Conservation (phyloP, 2,888 invertebrate genomes). For the Orthosia gracilis region DNA sequence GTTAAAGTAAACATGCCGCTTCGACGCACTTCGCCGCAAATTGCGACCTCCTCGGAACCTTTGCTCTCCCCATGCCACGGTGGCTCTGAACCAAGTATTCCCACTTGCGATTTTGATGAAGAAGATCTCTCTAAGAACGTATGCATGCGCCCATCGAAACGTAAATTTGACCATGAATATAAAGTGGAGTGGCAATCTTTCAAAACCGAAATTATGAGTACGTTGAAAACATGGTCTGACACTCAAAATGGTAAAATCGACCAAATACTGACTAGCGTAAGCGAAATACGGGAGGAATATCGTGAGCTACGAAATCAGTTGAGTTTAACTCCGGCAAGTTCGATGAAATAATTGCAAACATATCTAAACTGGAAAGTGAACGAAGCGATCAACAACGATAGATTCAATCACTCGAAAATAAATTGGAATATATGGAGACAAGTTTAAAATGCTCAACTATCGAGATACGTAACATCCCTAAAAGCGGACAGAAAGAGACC, state of each 20-base stretch:
- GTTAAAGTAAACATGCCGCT: neutral
- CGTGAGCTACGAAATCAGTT: neutral
- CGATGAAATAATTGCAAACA: neutral
- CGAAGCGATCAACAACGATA: neutral
- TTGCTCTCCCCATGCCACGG: too few species aligned
- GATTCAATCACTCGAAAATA: conserved; percentile 7
- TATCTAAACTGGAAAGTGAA: conserved; percentile 1
- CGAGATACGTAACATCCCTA: too few species aligned
- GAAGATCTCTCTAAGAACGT: neutral
- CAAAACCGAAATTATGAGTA: neutral
- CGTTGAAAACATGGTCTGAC: too few species aligned
- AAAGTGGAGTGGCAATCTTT: neutral
- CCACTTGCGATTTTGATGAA: neutral
- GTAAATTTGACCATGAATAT: neutral
- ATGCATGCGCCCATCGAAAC: neutral
- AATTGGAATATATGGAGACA: conserved; percentile 1
- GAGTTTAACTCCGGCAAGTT: conserved; percentile 2
- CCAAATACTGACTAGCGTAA: conserved; percentile 3
- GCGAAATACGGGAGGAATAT: neutral
- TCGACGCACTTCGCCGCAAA: too few species aligned
- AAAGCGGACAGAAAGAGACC: too few species aligned
- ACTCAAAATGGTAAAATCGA: neutral
- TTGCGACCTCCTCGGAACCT: too few species aligned
- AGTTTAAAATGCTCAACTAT: neutral
- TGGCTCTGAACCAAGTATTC: too few species aligned